Conservation (phyloP, 23 tunicate genomes). For the Halocynthia aurantium region DNA sequence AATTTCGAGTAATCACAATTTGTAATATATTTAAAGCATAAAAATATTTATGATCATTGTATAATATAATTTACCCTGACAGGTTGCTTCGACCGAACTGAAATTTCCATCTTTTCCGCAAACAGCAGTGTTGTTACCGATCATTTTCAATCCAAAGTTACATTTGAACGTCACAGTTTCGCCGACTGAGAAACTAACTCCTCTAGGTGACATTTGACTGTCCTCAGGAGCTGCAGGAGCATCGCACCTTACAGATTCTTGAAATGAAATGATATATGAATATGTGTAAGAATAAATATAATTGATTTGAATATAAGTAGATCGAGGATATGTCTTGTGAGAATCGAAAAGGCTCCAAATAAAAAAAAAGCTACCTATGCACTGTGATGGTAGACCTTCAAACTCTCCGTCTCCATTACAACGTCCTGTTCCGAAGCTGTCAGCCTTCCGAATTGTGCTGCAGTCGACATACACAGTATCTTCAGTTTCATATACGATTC, state of each 20-base stretch:
- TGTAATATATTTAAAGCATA: no score
- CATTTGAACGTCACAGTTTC: slow-evolving; percentile 1
- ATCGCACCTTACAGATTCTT: neutral
- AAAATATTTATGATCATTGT: no score
- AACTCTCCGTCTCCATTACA: neutral
- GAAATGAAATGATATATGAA: neutral
- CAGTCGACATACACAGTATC: neutral
- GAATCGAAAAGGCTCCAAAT: neutral
- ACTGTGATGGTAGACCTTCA: neutral
- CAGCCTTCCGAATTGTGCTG: neutral
- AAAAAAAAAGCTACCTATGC: neutral
- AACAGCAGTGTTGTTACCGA: neutral
- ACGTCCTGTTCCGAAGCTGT: neutral
- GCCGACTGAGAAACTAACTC: neutral
- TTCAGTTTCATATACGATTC: neutral
- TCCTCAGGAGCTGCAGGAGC: neutral
- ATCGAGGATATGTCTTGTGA: no score
- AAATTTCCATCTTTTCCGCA: slow-evolving; percentile 1
- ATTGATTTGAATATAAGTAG: no score
- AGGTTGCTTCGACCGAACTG: neutral
- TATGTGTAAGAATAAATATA: neutral
- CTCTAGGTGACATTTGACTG: neutral
- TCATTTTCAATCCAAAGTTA: neutral
- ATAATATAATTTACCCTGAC: neutral
- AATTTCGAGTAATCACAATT: no score